Evolutionary conservation across 2,113 vertebrate species (phyloP), one percentile per base, ranked within the genome.

Genomic region (Malurus alboscapulatus): DNA sequence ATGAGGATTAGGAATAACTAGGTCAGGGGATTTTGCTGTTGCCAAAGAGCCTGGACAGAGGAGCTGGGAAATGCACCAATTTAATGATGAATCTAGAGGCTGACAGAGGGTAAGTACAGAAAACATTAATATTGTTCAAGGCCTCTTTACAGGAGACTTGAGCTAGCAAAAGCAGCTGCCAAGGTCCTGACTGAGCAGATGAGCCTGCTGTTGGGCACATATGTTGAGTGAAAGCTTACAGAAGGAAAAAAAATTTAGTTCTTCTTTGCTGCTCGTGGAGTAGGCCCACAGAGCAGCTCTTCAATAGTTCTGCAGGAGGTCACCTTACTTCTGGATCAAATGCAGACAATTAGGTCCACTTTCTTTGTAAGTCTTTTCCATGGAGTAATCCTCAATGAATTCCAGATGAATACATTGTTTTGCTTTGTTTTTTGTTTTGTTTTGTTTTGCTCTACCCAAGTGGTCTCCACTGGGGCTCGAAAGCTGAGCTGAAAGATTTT

Each of bases 81-180:
- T 91, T 89, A 90, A 83, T 90, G 93, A 91, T 71, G 63, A 78
- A 91, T 88, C 84, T 89, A 87, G 71, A 83, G 58, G 62, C 78
- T 92, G 91, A 90, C 88, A 94, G 71, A 94, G 84, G 67, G 78
- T 83, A 95, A 91, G 71, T 80, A 90, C 74, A 96, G 88, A 94
- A 96, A 93, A 95, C 32, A 85, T 92, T 83, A 91, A 77, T 83
- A 77, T 51, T 86, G 63, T 74, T 92, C 79, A 89, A 94, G 74
- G 47, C 75, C 42, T 90, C 51, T 94, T 95, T 83, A 93, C 21
- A 90, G 78, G 71, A 94, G 71, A 90, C 47, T 80, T 90, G 78
- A 94, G 67, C 90, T 92, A 82, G 85, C 61, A 82, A 93, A 93
- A 79, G 26, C 38, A 85, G 59, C 75, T 88, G 90, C 85, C 82